Base-by-base conservation (phyloP, 2,113 vertebrate species). In the Lasiurus borealis region DNA sequence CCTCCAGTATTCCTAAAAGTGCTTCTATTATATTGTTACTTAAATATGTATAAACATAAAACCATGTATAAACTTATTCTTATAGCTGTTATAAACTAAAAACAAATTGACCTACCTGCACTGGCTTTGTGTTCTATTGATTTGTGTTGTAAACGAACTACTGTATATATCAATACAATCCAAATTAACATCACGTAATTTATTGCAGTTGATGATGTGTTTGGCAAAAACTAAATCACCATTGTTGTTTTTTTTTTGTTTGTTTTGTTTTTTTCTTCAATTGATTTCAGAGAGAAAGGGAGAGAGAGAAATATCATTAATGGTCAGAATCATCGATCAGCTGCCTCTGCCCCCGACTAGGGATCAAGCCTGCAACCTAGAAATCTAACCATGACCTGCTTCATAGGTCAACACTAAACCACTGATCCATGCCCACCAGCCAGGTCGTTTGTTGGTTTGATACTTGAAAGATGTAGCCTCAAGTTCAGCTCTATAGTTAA, bases 31-130 rank as follows among this genome's bases (percentile, higher is more conserved):
- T 27, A 72, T 71, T 75, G 25, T 86, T 73, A 66, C 73, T 88
- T 83, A 89, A 89, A 64, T 83, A 64, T 34, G 21, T 89, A 31
- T 69, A 93, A 93, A 78, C 75, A 84, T 50, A 86, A 92, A 93
- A 91, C 19, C 29, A 23, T 62, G 2, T 62, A 72, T 90, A 84
- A 84, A 84, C 31, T 90, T 77, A 77, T 72, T 90, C n/a, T 64
- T 91, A n/a, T 25, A 95, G 34, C 52, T 91, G 16, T 71, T 87
- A 76, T 34, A 84, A 93, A 91, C 12, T 83, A 89, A 93, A 90
- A 85, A 44, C 44, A 95, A 93, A 83, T 80, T 95, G 77, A 94
- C 75, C 90, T 92, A 85, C 89, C 84, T 69, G 76, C 3, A 57
- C 48, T 76, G 29, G 44, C 29, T 75, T 48, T 76, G 13, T 73